Percentiles rank a stretch among this genome's conserved stretches.
Conservation (phyloP, 2,113 vertebrate species). For the Columba livia region DNA sequence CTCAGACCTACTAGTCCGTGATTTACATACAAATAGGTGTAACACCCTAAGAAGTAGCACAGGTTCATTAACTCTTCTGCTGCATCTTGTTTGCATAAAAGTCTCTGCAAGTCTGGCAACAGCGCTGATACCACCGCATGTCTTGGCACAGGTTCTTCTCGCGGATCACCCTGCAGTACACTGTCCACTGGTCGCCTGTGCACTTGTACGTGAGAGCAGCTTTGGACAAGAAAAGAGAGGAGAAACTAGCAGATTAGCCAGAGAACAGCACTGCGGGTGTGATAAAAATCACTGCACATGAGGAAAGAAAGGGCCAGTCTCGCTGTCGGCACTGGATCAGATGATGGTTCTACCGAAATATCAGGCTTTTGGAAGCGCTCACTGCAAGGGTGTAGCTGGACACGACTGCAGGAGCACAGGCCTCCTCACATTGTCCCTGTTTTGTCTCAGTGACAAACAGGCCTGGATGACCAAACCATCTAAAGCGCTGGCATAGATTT, state of each 20-base stretch:
- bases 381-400: not conserved
- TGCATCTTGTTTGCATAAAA: conserved; percentile 92
- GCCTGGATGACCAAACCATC: not conserved
- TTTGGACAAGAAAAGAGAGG: conserved; percentile 63
- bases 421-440: not conserved
- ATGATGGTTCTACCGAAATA: not conserved
- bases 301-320: not conserved
- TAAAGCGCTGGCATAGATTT: not conserved
- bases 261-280: not conserved
- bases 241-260: not conserved
- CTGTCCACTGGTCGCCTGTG: conserved; percentile 92
- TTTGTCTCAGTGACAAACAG: not conserved
- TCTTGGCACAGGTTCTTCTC: conserved; percentile 95
- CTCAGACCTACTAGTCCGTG: conserved; percentile 55
- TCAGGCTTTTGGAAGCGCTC: not conserved
- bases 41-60: conserved; percentile 48
- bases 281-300: not conserved
- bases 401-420: not conserved
- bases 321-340: not conserved
- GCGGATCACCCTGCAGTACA: conserved; percentile 91
- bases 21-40: conserved; percentile 61
- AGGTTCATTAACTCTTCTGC: conserved; percentile 77
- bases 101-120: conserved; percentile 95
- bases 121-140: conserved; percentile 97
- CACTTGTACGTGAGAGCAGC: conserved; percentile 96